These are phyloP conservation scores for Hypena proboscidalis DNA, from an alignment of 2,888 invertebrate genomes.

Conservation along the genomic window DNA sequence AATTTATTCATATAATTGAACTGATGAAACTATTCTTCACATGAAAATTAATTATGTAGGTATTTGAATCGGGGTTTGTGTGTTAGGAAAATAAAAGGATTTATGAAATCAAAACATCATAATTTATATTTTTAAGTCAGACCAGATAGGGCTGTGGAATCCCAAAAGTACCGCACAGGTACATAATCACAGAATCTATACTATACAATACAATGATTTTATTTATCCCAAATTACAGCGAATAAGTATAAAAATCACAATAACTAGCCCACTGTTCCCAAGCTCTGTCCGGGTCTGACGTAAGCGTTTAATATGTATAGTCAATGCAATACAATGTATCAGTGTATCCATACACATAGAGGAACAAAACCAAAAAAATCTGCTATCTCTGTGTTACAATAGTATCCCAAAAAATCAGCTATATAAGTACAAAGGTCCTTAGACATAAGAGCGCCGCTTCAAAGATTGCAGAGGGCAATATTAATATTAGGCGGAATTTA, in stretches of 20 bases:
- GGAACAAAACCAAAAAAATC: conserved; percentile 84
- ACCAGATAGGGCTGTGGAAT: conserved; percentile 69
- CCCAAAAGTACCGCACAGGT: conserved; percentile 70
- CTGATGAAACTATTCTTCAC: too few species aligned
- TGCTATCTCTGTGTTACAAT: conserved; percentile 69
- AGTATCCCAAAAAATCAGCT: conserved; percentile 76
- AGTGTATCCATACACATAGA: conserved; percentile 83
- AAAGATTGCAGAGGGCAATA: conserved; percentile 79
- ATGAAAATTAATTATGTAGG: not conserved
- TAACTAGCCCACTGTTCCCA: conserved; percentile 68
- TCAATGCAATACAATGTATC: conserved; percentile 57
- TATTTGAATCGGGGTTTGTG: not conserved
- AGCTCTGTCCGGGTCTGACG: conserved; percentile 64
- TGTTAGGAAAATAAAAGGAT: conserved; percentile 4
- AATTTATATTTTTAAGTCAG: conserved; percentile 64
- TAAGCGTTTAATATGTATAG: conserved; percentile 68
- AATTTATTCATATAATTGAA: too few species aligned
- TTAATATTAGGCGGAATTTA: conserved; percentile 84
- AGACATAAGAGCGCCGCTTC: conserved; percentile 70
- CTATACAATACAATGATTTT: conserved; percentile 61
- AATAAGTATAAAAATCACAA: conserved; percentile 79
- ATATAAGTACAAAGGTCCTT: conserved; percentile 77
- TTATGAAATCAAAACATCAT: conserved; percentile 35
- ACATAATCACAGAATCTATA: conserved; percentile 80
- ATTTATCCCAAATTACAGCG: conserved; percentile 63